phyloP scores from a whole-genome alignment of 53 echinoderm and acorn worm genomes.

The Holothuria leucospilota region DNA sequence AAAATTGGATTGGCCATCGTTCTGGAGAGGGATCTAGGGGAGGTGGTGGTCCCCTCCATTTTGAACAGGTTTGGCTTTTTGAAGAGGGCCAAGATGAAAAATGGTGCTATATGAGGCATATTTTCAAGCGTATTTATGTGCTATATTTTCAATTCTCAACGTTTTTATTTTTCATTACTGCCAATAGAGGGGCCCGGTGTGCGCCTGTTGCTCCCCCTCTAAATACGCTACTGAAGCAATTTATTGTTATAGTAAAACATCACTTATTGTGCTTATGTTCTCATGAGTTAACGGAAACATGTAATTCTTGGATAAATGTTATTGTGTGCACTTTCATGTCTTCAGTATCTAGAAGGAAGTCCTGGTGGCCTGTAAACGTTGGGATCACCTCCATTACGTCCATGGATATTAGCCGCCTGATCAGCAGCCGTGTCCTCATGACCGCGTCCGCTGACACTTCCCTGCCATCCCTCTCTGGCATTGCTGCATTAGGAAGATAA shows the following conservation, averaged over 20 bases:
- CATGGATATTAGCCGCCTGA: slow-evolving; percentile 52
- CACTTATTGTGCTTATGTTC: neutral
- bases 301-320: slow-evolving; percentile 16
- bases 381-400: slow-evolving; percentile 61
- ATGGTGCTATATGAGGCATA: neutral
- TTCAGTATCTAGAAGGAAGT: slow-evolving; percentile 32
- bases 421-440: slow-evolving; percentile 52
- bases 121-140: neutral
- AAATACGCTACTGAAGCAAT: neutral
- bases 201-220: neutral
- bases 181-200: neutral
- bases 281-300: neutral
- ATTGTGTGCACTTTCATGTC: slow-evolving; percentile 19
- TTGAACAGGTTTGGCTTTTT: neutral
- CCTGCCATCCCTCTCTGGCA: slow-evolving; percentile 51
- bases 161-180: neutral
- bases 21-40: neutral
- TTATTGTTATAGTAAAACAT: slow-evolving; percentile 13
- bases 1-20: neutral
- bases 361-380: slow-evolving; percentile 53
- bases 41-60: neutral
- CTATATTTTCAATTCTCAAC: neutral
- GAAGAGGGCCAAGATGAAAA: neutral
- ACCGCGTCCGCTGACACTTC: slow-evolving; percentile 46
- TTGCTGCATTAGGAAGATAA: slow-evolving; percentile 37